These are phyloP conservation scores for Falcunculus frontatus DNA, from an alignment of 2,113 vertebrate species.

Conservation along the genomic window DNA sequence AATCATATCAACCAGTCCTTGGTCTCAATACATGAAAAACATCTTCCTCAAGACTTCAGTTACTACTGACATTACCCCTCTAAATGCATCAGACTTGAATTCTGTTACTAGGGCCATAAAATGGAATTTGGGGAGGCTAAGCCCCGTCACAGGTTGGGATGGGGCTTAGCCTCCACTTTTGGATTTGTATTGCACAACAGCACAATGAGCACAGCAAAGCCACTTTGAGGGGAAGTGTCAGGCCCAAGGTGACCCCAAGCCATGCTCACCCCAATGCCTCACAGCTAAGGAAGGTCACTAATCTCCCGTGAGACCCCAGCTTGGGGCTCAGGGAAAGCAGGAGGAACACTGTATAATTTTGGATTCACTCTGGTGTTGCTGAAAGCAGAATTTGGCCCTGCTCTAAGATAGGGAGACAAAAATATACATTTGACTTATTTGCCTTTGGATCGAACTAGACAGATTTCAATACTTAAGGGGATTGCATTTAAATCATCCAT, in stretches of 20 bases:
- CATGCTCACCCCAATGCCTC: neutral
- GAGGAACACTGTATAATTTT: neutral
- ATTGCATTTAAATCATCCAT: constrained; percentile 39
- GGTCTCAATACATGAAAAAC: neutral
- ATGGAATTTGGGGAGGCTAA: neutral
- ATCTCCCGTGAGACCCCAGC: neutral
- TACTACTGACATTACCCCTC: neutral
- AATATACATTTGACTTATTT: neutral
- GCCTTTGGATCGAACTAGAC: neutral
- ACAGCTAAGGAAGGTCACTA: neutral
- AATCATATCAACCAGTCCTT: neutral
- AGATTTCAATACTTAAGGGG: constrained; percentile 32
- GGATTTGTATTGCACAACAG: neutral
- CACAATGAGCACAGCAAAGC: neutral
- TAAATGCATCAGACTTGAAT: neutral
- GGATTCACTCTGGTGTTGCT: neutral
- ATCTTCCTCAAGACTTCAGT: neutral
- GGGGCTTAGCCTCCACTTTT: neutral
- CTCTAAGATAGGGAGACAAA: neutral
- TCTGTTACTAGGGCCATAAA: neutral
- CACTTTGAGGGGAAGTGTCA: neutral
- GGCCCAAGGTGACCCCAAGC: neutral
- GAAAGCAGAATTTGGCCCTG: neutral
- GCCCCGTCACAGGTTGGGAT: neutral
- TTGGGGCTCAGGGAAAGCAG: neutral